Percentiles rank a stretch among this genome's conserved stretches.
Evolutionary conservation across 2,113 vertebrate species (phyloP).

Genomic region (Nothocercus julius): DNA sequence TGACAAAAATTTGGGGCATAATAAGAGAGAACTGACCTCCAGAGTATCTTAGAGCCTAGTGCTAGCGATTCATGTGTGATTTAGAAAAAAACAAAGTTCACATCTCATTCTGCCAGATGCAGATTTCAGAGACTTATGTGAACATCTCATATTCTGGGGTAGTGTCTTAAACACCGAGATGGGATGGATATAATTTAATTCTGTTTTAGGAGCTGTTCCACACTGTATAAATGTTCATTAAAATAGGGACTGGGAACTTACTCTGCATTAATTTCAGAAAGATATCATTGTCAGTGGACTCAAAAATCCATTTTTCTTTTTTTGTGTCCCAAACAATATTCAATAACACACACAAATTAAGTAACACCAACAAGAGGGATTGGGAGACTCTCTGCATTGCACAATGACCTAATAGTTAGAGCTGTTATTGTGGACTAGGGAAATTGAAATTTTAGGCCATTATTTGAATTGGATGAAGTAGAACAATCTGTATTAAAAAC

Average conservation of each 20-base stretch:
- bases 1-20: background rate
- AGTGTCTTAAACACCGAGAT: background rate
- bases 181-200: background rate
- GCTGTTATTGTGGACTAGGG: background rate
- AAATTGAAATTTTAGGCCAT: background rate
- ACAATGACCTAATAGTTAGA: background rate
- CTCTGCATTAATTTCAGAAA: background rate
- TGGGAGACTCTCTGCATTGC: background rate
- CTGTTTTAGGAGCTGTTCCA: background rate
- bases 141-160: background rate
- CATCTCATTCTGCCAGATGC: background rate
- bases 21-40: background rate
- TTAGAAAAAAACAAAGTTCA: background rate
- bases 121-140: background rate
- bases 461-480: background rate
- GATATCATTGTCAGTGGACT: background rate
- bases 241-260: background rate
- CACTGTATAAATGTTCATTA: background rate
- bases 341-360: rapidly evolving
- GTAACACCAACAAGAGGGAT: background rate
- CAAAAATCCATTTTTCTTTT: background rate
- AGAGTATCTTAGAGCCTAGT: background rate
- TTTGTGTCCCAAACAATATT: background rate
- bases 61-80: background rate
- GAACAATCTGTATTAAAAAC: background rate